Conservation (phyloP, 2,113 vertebrate genomes). For the Ardeotis arabs region DNA sequence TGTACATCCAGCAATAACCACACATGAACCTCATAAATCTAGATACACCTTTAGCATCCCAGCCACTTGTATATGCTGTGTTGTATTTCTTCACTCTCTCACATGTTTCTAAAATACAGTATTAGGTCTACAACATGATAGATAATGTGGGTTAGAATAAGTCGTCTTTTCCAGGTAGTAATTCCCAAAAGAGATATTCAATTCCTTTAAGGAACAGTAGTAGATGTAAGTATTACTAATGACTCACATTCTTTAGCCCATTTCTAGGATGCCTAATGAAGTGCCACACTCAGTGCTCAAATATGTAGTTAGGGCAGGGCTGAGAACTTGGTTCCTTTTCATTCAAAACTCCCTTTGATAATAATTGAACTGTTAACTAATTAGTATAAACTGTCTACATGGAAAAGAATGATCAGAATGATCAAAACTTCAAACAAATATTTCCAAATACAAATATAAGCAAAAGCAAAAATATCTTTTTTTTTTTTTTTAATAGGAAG, state of each 20-base stretch:
- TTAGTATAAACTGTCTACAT: conserved; percentile 39
- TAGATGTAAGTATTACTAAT: conserved; percentile 24
- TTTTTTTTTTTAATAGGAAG: not conserved
- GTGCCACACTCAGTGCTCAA: not conserved
- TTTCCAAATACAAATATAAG: not conserved
- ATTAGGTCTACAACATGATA: not conserved
- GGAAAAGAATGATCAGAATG: conserved; percentile 14
- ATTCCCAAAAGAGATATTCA: conserved; percentile 8
- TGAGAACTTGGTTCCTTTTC: conserved; percentile 26
- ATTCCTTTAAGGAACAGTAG: not conserved
- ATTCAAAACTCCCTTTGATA: conserved; percentile 53
- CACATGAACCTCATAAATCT: not conserved
- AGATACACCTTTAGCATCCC: not conserved
- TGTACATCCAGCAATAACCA: not conserved
- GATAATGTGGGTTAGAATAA: conserved; percentile 36
- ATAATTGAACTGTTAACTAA: conserved; percentile 53
- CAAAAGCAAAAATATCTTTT: not conserved
- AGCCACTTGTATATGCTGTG: not conserved
- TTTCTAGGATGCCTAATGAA: conserved; percentile 35
- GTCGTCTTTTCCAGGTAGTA: not conserved
- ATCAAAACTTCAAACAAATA: conserved; percentile 24
- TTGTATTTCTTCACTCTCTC: not conserved
- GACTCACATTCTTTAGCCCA: not conserved
- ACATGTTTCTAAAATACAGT: not conserved
- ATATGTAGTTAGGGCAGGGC: not conserved